These are phyloP conservation scores for Leptonema lineaticorne DNA, from an alignment of 1,140 invertebrate genomes.

Conservation along the genomic window DNA sequence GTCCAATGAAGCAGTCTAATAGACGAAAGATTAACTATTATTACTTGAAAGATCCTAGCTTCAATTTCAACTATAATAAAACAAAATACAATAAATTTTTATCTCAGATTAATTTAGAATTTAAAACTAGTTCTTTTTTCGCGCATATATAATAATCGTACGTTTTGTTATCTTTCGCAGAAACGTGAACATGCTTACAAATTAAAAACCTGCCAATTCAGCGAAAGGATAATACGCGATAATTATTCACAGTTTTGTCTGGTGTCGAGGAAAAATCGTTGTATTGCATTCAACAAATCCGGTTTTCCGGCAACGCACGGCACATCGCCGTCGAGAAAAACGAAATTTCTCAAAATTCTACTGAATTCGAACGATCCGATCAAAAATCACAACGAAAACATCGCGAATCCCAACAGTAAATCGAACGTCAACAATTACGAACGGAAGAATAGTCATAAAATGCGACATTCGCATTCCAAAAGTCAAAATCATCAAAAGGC, in stretches of 20 bases:
- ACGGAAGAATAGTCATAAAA: not conserved
- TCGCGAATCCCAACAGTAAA: conserved; percentile 43
- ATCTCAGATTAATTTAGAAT: too few relatives aligned
- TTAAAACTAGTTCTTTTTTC: too few relatives aligned
- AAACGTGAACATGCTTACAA: not conserved
- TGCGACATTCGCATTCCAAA: not conserved
- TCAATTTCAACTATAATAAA: too few relatives aligned
- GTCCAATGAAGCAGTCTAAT: too few relatives aligned
- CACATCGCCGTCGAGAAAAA: not conserved
- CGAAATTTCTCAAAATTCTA: conserved; percentile 58
- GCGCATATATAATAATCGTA: too few relatives aligned
- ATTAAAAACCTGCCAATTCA: not conserved
- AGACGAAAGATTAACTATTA: too few relatives aligned
- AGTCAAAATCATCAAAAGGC: not conserved
- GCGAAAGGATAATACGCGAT: not conserved
- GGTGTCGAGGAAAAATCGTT: not conserved
- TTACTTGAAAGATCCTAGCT: too few relatives aligned
- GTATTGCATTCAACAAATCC: not conserved
- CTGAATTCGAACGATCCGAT: conserved; percentile 55
- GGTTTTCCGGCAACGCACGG: conserved; percentile 47
- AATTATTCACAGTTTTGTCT: not conserved
- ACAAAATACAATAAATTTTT: too few relatives aligned
- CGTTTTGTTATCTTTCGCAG: not conserved
- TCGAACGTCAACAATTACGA: too few relatives aligned
- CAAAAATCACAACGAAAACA: conserved; percentile 53